Conservation (phyloP, 2,797 vertebrate genomes). For the Ispidina lecontei region DNA sequence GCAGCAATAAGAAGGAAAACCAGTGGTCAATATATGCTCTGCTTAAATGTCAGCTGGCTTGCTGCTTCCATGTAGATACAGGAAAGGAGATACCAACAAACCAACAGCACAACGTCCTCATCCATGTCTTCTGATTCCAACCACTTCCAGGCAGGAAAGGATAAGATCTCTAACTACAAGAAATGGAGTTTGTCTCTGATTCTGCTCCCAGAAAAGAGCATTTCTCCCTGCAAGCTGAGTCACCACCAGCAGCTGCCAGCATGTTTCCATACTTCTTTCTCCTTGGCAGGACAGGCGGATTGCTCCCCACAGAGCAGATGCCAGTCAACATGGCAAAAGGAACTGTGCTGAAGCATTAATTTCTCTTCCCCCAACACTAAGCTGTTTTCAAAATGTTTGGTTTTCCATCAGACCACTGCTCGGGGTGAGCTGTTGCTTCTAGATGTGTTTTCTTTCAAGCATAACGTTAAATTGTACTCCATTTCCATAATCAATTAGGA, state of each 20-base stretch:
- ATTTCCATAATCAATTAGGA: slow-evolving; percentile 45
- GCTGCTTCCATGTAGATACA: background rate
- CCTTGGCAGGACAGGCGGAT: slow-evolving; percentile 64
- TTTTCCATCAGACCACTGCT: background rate
- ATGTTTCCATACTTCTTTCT: slow-evolving; percentile 43
- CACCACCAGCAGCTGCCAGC: slow-evolving; percentile 56
- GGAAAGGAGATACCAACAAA: background rate
- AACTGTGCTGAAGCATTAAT: background rate
- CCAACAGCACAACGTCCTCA: background rate
- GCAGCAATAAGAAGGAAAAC: slow-evolving; percentile 3
- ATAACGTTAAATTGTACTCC: background rate
- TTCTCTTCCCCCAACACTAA: background rate
- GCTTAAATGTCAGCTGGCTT: background rate
- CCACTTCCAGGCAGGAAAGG: background rate
- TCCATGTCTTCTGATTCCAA: background rate
- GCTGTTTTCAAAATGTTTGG: slow-evolving; percentile 9
- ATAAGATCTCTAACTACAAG: background rate
- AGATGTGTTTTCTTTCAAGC: background rate
- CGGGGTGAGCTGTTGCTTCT: background rate
- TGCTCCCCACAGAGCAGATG: slow-evolving; percentile 58
- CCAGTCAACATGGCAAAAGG: slow-evolving; percentile 61
- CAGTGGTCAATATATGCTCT: background rate
- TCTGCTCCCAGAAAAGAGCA: slow-evolving; percentile 25
- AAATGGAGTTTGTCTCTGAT: background rate
- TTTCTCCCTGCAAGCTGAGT: slow-evolving; percentile 47